Evolutionary conservation across 2,888 invertebrate genomes (phyloP).

Genomic region (Apocheima hispidaria): DNA sequence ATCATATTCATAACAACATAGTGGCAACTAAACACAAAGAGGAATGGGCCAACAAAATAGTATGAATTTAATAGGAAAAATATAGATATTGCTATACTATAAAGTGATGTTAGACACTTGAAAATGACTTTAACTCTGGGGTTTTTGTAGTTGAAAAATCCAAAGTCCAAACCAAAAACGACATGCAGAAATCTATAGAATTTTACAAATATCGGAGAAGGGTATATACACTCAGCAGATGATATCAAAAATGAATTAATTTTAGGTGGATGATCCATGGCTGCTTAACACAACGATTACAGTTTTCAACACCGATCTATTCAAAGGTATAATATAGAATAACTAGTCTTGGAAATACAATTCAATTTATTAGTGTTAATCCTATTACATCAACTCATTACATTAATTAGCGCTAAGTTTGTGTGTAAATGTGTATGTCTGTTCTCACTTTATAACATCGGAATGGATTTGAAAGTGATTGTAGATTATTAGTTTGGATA

Average conservation of each 20-base stretch:
- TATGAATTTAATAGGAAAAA: background rate
- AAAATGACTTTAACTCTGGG: background rate
- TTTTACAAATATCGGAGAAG: background rate
- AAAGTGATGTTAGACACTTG: background rate
- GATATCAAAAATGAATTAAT: background rate
- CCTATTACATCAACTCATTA: background rate
- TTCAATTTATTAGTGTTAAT: background rate
- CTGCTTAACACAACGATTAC: background rate
- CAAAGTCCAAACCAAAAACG: conserved; percentile 13
- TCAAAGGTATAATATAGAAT: background rate
- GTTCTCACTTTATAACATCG: too few species aligned
- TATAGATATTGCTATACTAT: background rate
- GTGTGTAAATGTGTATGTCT: too few species aligned
- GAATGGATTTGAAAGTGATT: too few species aligned
- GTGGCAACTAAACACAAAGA: background rate
- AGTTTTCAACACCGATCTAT: background rate
- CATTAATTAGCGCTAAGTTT: too few species aligned
- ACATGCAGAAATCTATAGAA: conserved; percentile 6
- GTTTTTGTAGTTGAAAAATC: conserved; percentile 8
- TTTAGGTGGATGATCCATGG: background rate
- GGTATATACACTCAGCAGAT: background rate
- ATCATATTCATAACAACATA: background rate
- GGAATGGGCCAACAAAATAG: background rate
- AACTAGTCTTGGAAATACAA: background rate
- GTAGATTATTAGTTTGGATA: too few species aligned